phyloP scores from a whole-genome alignment of 2,113 vertebrate genomes.

The Gopherus evgoodei region DNA sequence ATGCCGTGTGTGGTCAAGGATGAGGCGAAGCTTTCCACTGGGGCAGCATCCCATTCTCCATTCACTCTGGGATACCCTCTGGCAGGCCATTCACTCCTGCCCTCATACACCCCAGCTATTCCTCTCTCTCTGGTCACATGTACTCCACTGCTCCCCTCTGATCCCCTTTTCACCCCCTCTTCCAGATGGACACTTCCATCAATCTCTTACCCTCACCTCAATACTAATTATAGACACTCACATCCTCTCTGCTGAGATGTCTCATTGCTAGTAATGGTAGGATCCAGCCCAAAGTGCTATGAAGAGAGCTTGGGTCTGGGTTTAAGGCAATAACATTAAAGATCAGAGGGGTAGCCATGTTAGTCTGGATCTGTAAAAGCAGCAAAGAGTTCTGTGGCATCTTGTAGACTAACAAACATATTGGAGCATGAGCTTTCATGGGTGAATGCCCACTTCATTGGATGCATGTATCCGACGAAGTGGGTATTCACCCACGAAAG shows the following conservation, averaged over 20 bases:
- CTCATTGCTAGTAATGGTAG: rapidly evolving
- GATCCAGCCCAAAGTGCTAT: rapidly evolving
- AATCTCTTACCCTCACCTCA: background rate
- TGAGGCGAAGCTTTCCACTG: conserved; percentile 72
- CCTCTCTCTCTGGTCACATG: background rate
- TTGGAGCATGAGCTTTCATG: no score
- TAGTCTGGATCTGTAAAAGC: no score
- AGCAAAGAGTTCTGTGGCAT: no score
- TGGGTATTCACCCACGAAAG: no score
- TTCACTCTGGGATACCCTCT: conserved; percentile 64
- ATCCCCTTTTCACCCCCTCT: background rate
- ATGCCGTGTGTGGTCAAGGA: conserved; percentile 60
- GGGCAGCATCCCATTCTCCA: conserved; percentile 62
- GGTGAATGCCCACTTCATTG: no score
- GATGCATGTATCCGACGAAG: no score
- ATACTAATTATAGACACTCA: rapidly evolving
- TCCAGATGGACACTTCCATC: background rate
- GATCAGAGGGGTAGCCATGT: no score
- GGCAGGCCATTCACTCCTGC: background rate
- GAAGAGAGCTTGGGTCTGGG: background rate
- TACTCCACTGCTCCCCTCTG: background rate
- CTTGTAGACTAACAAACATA: no score
- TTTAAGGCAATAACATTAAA: background rate
- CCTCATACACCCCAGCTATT: background rate
- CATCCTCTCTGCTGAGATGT: rapidly evolving